These are phyloP conservation scores for Leucophenga montana DNA, from an alignment of 2,888 invertebrate species.

Conservation along the genomic window DNA sequence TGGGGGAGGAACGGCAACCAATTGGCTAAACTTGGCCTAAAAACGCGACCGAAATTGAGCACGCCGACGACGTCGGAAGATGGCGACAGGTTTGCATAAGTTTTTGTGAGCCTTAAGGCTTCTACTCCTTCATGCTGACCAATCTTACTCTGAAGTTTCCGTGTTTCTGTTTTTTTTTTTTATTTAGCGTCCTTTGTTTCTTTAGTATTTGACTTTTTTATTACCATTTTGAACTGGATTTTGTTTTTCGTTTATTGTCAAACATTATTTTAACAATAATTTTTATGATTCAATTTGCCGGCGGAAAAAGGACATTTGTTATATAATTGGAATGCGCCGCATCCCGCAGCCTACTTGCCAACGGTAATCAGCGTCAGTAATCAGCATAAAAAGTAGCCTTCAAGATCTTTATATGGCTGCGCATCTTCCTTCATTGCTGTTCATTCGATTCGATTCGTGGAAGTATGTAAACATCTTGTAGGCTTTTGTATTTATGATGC, in stretches of 20 bases:
- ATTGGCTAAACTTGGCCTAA: constrained; percentile 25
- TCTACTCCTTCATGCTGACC: background rate
- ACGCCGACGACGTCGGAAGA: background rate
- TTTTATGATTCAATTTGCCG: constrained; percentile 37
- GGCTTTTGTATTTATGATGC: background rate
- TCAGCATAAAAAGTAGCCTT: constrained; percentile 11
- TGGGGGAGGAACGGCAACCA: background rate
- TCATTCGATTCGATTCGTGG: too few species aligned
- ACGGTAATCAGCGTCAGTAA: background rate
- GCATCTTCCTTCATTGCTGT: background rate
- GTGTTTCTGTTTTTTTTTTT: background rate
- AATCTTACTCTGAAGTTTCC: background rate
- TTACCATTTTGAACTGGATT: constrained; percentile 30
- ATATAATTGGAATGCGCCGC: constrained; percentile 29
- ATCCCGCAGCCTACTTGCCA: too few species aligned
- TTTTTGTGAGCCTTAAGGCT: background rate
- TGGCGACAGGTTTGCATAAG: constrained; percentile 18
- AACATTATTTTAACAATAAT: constrained; percentile 37
- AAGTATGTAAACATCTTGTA: too few species aligned
- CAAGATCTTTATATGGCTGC: background rate
- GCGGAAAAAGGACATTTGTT: constrained; percentile 21
- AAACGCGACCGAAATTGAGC: constrained; percentile 4
- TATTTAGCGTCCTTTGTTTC: background rate
- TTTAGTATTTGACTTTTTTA: constrained; percentile 10
- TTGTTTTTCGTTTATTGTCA: constrained; percentile 31